Base-by-base conservation (phyloP, 2,113 vertebrate genomes). In the Delphinus delphis region DNA sequence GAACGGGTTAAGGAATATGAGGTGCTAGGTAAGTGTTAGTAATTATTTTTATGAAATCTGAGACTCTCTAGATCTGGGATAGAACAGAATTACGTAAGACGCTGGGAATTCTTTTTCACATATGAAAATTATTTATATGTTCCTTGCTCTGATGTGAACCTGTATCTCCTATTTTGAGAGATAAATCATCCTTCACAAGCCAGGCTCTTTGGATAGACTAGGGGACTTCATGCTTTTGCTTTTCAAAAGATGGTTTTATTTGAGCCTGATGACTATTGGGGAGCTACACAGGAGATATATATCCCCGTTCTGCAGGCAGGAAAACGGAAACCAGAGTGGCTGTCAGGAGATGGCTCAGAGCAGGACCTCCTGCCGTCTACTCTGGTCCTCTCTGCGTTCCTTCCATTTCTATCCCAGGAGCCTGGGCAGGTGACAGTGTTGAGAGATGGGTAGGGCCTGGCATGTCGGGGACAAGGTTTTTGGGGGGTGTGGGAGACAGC, bases 61-160 rank as follows among this genome's bases (percentile, higher is more conserved):
- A 94, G 65, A 65, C 2, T 58, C 50, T 11, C 0, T 12, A 44
- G 67, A 71, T 65, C 77, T 41, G 38, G 26, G 47, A 31, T 25
- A 33, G 25, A 44, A 79, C 15, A 84, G 25, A 96, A 73, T 63
- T 38, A 74, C n/a, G n/a, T 25, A 68, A 87, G 47, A 47, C 41
- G 31, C 20, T n/a, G 41, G 41, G 58, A 63, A 44, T 79, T 31
- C 13, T 36, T 53, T 85, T 68, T 47, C 70, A 33, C 17, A 33
- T 8, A 7, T 25, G 53, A 74, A 74, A 80, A 70, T 13, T 26
- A 41, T 36, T 28, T 70, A 6, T 31, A 15, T 33, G 9, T 31
- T 84, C 14, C 31, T 36, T 63, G 14, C 71, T 84, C 74, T 90
- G 21, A 74, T 68, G 68, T 58, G 86, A 95, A 28, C n/a, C 55